Evolutionary conservation across 2,113 vertebrate species (phyloP), one percentile per base, ranked within the genome.

Genomic region (Arenaria interpres): DNA sequence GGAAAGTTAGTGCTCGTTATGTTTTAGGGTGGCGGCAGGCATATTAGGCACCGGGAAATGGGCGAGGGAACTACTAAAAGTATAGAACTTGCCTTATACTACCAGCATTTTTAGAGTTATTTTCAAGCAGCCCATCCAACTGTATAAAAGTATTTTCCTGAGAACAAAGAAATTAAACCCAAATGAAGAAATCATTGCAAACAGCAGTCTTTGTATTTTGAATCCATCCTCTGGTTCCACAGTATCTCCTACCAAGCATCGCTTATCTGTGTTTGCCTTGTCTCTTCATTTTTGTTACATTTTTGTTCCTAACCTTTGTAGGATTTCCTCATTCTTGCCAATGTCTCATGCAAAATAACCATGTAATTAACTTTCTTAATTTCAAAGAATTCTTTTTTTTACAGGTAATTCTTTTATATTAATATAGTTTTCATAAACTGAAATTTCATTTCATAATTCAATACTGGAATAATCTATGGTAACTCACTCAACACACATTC

Each of bases 61-160:
- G 32, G 4, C 14, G 25, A 79, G 67, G 20, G 19, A 79, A 39
- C 19, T 87, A 78, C 18, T 50, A 45, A 92, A 84, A 22, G 18
- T 41, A 30, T 3, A 76, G 30, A 80, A 67, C 10, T 46, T 62
- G 23, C 4, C 8, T 32, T 75, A 53, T 68, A 48, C 18, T 64
- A 63, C 7, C 37, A 62, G 30, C 11, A 15, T 37, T 71, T 84
- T 51, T 35, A 79, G n/a, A 82, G 57, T 43, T 83, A 64, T 57
- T 85, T 92, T 84, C 41, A 92, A 85, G 57, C 5, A 68, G 12
- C 7, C 67, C 30, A 67, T 66, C 18, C 3, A 80, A 83, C 4
- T 21, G 9, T n/a, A 64, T 9, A 33, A 74, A 78, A 43, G 33
- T 0, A 0, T 25, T 85, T 87, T 62, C 25, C 23, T 5, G 1